A percentile compares a stretch with the other conserved stretches of the same genome.
Evolutionary conservation across 1,140 invertebrate genomes (phyloP).

Genomic region (Drusus annulatus): DNA sequence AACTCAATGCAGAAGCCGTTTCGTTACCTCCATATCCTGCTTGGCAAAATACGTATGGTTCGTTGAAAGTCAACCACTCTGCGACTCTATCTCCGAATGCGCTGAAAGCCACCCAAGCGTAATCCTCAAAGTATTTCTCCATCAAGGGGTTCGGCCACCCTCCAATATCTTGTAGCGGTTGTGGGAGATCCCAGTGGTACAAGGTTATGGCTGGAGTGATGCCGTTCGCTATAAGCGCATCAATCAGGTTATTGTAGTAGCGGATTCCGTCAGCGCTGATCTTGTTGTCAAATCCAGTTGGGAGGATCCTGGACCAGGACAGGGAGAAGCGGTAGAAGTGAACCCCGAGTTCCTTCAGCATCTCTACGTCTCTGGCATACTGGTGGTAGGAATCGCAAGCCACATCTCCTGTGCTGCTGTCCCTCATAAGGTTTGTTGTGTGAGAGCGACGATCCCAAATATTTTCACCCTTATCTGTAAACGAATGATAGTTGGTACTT

Average conservation of each 20-base stretch:
- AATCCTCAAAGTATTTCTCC: conserved; percentile 68
- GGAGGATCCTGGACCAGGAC: conserved; percentile 71
- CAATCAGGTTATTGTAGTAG: conserved; percentile 73
- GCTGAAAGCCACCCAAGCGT: conserved; percentile 70
- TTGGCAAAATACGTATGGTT: conserved; percentile 72
- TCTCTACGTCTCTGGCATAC: conserved; percentile 72
- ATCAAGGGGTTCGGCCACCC: conserved; percentile 72
- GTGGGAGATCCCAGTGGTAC: conserved; percentile 60
- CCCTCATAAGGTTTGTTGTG: conserved; percentile 62
- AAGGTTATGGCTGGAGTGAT: conserved; percentile 69
- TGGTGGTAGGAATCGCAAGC: conserved; percentile 76
- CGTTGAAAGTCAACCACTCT: conserved; percentile 77
- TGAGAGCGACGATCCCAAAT: conserved; percentile 67
- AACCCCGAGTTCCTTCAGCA: conserved; percentile 68
- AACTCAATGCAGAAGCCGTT: conserved; percentile 63
- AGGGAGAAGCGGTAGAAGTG: conserved; percentile 72
- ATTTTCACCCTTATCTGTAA: conserved; percentile 62
- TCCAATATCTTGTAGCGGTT: conserved; percentile 64
- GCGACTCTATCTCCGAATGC: conserved; percentile 72
- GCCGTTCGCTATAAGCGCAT: conserved; percentile 65
- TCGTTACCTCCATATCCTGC: conserved; percentile 71
- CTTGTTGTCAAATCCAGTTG: conserved; percentile 64
- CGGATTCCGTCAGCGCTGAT: conserved; percentile 69
- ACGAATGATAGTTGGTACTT: too few relatives aligned
- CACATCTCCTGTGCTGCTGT: conserved; percentile 68